Conservation (phyloP, 2,888 invertebrate species). For the Polyploca ridens region DNA sequence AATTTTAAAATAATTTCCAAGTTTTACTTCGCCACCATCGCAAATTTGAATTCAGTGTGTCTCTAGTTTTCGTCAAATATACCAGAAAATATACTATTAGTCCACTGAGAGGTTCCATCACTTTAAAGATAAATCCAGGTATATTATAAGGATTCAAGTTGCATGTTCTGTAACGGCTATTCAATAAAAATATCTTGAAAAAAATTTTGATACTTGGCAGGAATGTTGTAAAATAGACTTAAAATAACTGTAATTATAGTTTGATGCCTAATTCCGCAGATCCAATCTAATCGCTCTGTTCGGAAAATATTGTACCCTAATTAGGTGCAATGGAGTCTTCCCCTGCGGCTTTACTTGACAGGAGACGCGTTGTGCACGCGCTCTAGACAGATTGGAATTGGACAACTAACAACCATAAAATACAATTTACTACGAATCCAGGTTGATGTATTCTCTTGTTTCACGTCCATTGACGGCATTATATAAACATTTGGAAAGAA, state of each 20-base stretch:
- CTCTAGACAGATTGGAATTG: conserved; percentile 64
- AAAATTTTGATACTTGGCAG: background rate
- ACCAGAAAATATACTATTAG: too few relatives aligned
- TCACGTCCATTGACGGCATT: conserved; percentile 32
- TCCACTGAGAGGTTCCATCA: too few relatives aligned
- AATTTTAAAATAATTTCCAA: too few relatives aligned
- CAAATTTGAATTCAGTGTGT: too few relatives aligned
- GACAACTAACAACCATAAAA: conserved; percentile 49
- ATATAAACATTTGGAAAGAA: background rate
- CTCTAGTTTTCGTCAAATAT: too few relatives aligned
- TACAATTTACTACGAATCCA: conserved; percentile 21
- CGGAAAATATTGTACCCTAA: conserved; percentile 17
- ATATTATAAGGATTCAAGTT: too few relatives aligned
- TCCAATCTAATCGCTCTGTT: conserved; percentile 12
- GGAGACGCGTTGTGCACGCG: conserved; percentile 67
- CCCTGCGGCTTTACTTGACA: conserved; percentile 68
- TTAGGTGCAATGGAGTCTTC: conserved; percentile 39
- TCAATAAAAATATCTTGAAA: background rate
- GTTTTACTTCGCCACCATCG: too few relatives aligned
- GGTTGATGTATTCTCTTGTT: background rate
- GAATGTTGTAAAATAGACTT: background rate
- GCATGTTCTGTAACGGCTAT: background rate
- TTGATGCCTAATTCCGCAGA: conserved; percentile 39
- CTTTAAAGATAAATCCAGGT: too few relatives aligned
- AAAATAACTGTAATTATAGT: conserved; percentile 1